phyloP scores from a whole-genome alignment of 1,140 invertebrate genomes.

The Phthorimaea operculella region DNA sequence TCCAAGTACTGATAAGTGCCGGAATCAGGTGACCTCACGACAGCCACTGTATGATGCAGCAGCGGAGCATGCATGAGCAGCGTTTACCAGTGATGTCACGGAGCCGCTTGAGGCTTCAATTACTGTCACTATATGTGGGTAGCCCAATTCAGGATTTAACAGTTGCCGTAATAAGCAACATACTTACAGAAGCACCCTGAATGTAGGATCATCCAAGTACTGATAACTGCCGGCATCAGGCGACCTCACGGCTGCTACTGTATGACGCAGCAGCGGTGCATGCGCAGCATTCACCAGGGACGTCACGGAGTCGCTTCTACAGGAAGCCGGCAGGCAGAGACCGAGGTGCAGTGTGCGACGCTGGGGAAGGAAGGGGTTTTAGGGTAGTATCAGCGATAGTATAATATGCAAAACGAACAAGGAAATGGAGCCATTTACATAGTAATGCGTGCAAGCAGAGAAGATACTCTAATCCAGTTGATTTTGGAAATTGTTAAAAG shows the following conservation, averaged over 20 bases:
- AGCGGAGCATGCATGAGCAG: constrained; percentile 65
- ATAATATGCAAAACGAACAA: not conserved
- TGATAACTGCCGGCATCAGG: constrained; percentile 74
- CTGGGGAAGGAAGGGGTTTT: constrained; percentile 20
- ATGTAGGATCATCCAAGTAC: constrained; percentile 75
- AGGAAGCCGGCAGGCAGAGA: constrained; percentile 77
- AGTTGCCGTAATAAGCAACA: too few relatives aligned
- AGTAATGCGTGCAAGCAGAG: too few relatives aligned
- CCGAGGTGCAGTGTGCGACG: constrained; percentile 76
- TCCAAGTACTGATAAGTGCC: constrained; percentile 28
- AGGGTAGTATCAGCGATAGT: not conserved
- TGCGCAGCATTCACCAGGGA: constrained; percentile 69
- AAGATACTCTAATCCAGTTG: too few relatives aligned
- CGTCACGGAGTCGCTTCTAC: constrained; percentile 71
- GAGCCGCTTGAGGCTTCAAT: too few relatives aligned
- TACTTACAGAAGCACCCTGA: constrained; percentile 78
- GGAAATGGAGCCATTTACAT: not conserved
- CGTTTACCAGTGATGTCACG: constrained; percentile 69
- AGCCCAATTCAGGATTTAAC: too few relatives aligned
- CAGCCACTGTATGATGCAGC: constrained; percentile 59
- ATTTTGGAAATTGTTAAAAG: too few relatives aligned
- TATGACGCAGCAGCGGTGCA: constrained; percentile 50
- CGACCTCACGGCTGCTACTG: constrained; percentile 72
- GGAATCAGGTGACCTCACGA: constrained; percentile 74
- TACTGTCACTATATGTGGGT: too few relatives aligned